phyloP scores from a whole-genome alignment of 1,140 invertebrate genomes.

The Pygmarrhopalites habei region DNA sequence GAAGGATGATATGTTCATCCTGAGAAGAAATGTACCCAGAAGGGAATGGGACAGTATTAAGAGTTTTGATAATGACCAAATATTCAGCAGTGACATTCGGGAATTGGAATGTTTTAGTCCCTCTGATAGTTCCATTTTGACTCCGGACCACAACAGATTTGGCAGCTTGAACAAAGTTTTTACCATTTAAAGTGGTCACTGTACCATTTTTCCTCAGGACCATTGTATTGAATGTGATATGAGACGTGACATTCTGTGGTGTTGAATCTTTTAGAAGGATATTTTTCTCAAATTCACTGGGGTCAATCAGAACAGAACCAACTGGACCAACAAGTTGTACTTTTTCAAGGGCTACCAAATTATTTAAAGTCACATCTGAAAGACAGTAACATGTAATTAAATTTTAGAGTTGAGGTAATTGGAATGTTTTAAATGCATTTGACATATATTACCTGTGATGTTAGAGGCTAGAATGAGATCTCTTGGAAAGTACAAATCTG shows the following conservation, averaged over 20 bases:
- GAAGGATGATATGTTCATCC: background rate
- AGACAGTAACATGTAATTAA: background rate
- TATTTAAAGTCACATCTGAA: conserved; percentile 14
- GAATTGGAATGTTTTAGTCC: background rate
- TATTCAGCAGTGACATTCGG: background rate
- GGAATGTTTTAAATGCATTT: no score
- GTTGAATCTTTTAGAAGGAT: conserved; percentile 7
- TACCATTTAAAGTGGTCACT: conserved; percentile 2
- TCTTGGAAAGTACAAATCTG: conserved; percentile 1
- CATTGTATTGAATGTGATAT: background rate
- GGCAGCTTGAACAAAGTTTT: conserved; percentile 4
- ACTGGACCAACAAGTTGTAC: background rate
- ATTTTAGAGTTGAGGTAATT: background rate
- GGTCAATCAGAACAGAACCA: background rate
- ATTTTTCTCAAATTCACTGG: conserved; percentile 4
- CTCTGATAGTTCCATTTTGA: conserved; percentile 13
- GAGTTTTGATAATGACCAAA: background rate
- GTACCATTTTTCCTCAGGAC: background rate
- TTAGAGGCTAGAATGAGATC: conserved; percentile 7
- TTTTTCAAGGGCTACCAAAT: background rate
- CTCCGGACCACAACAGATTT: conserved; percentile 3
- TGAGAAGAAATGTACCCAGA: conserved; percentile 2
- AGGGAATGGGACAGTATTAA: conserved; percentile 23
- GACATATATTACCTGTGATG: no score
- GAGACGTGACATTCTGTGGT: conserved; percentile 10